phyloP scores from a whole-genome alignment of 2,113 vertebrate genomes.

The Polypterus senegalus region DNA sequence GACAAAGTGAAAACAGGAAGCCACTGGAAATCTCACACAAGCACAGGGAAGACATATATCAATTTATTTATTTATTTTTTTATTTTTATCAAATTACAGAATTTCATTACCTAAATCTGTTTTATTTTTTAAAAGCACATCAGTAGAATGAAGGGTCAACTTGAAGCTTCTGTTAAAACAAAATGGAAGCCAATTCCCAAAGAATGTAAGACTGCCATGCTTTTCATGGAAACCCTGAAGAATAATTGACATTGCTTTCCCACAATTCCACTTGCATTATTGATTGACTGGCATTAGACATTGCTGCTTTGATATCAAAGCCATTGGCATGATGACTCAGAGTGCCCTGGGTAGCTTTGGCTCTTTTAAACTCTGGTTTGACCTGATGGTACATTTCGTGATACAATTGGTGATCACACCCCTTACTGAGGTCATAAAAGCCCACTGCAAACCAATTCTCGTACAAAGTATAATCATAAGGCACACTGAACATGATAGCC shows the following conservation, averaged over 20 bases:
- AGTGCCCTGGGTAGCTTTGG: not conserved
- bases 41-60: no score
- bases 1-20: no score
- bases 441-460: not conserved
- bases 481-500: not conserved
- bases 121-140: no score
- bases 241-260: not conserved
- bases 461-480: not conserved
- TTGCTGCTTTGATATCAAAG: not conserved
- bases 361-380: not conserved
- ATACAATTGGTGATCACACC: not conserved
- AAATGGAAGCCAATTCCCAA: no score
- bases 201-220: no score
- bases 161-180: no score
- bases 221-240: no score
- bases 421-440: not conserved
- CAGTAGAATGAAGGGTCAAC: no score
- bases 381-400: not conserved
- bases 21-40: no score
- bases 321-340: not conserved
- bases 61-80: no score
- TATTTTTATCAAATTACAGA: no score
- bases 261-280: not conserved
- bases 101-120: no score
- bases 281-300: not conserved